Conservation (phyloP, 2,888 invertebrate genomes). For the Gerosis bhagava region DNA sequence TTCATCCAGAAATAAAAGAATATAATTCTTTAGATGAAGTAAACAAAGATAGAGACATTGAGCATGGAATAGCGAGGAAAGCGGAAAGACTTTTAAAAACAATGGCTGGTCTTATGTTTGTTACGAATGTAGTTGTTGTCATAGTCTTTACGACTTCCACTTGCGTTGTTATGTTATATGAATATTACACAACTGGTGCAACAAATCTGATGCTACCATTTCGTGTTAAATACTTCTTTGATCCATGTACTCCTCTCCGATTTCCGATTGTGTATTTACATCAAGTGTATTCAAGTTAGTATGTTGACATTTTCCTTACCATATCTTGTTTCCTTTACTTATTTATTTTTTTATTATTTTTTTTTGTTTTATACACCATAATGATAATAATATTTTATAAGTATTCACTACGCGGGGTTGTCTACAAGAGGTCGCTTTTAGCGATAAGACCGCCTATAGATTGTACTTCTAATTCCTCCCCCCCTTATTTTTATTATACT, state of each 20-base stretch:
- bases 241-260: constrained; percentile 40
- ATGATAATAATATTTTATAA: too few relatives aligned
- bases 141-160: constrained; percentile 50
- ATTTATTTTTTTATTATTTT: too few relatives aligned
- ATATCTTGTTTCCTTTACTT: background rate
- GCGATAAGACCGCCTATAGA: too few relatives aligned
- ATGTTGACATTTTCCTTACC: background rate
- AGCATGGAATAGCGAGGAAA: constrained; percentile 40
- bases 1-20: constrained; percentile 41
- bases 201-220: constrained; percentile 49
- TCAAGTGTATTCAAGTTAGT: constrained; percentile 59
- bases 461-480: too few relatives aligned
- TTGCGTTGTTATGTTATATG: too few relatives aligned
- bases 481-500: too few relatives aligned
- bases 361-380: too few relatives aligned
- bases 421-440: too few relatives aligned
- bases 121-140: constrained; percentile 39
- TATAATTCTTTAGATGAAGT: background rate
- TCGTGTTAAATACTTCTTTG: constrained; percentile 52
- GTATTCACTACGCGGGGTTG: too few relatives aligned
- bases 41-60: constrained; percentile 7
- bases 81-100: constrained; percentile 42
- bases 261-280: constrained; percentile 54
- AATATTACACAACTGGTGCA: constrained; percentile 46
- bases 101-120: constrained; percentile 39